Evolutionary conservation across 2,797 vertebrate genomes (phyloP), one percentile per base, ranked within the genome.

Genomic region (Sebastes vulpes): DNA sequence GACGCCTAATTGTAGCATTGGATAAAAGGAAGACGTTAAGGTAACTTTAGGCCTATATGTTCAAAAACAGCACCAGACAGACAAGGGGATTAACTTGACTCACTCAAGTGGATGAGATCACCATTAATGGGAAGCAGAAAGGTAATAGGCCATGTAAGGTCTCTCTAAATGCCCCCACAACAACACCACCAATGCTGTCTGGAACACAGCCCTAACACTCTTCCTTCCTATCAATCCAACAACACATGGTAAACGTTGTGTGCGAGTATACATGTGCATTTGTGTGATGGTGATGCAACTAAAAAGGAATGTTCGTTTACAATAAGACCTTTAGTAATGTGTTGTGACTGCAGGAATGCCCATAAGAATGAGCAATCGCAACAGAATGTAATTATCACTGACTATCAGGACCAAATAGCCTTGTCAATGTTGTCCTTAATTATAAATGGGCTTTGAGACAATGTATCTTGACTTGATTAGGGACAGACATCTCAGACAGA

Each of bases 251-350:
- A 86, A 84, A 87, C 26, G 8, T 70, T 84, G 77, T 82, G 56
- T 70, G 68, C 8, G 72, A 65, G 31, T 64, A 53, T 86, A 69
- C 53, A 29, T 82, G 65, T 70, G 71, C 71, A 59, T 61, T 69
- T 72, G 65, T 69, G 67, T 72, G 69, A 68, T 52, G 14, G 26
- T 91, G 85, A 92, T 79, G 70, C 71, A 90, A 81, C 79, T 29
- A 11, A 61, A 78, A 54, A 90, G 76, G 89, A 92, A 92, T 93
- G 86, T 79, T 85, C 60, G 72, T 93, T 89, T 88, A 90, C 72
- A 88, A 88, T 89, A 82, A 52, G 70, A 81, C 67, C 71, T 80
- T 77, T 65, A 75, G 81, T 69, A 71, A 79, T 64, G 53, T 64
- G 77, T 32, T 71, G 73, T 32, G 71, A 77, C 35, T 79, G 63